Evolutionary conservation across 2,113 vertebrate species (phyloP).

Genomic region (Chloropsis hardwickii): DNA sequence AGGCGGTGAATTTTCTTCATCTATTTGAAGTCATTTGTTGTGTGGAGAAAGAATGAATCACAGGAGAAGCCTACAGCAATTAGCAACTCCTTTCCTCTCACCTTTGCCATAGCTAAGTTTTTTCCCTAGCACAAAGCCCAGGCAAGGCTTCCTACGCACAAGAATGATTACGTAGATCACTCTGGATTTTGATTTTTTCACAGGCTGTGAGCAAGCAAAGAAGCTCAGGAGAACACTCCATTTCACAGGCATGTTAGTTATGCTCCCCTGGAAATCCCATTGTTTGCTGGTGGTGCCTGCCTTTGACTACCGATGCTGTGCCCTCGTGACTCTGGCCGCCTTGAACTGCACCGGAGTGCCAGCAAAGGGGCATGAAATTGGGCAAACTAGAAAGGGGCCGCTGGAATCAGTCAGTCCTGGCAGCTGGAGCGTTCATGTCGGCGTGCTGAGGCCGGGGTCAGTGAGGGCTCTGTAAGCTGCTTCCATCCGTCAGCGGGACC

Average conservation of each 20-base stretch:
- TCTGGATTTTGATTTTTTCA: not conserved
- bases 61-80: slow-evolving; percentile 29
- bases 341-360: not conserved
- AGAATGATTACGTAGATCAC: not conserved
- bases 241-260: slow-evolving; percentile 10
- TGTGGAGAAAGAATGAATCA: slow-evolving; percentile 51
- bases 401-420: not conserved
- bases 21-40: not conserved
- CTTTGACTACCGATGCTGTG: not conserved
- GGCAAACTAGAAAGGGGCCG: not conserved
- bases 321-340: not conserved
- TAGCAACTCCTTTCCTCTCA: slow-evolving; percentile 49
- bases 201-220: slow-evolving; percentile 27
- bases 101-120: slow-evolving; percentile 30
- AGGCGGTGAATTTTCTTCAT: not conserved
- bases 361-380: not conserved
- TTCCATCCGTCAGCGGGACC: accelerated
- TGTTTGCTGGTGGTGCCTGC: not conserved
- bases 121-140: slow-evolving; percentile 42
- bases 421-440: not conserved
- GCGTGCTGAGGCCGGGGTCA: accelerated
- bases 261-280: slow-evolving; percentile 48
- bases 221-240: not conserved
- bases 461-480: not conserved
- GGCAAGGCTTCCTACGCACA: slow-evolving; percentile 40